Conservation (phyloP, 2,113 vertebrate genomes). For the Amia ocellicauda region DNA sequence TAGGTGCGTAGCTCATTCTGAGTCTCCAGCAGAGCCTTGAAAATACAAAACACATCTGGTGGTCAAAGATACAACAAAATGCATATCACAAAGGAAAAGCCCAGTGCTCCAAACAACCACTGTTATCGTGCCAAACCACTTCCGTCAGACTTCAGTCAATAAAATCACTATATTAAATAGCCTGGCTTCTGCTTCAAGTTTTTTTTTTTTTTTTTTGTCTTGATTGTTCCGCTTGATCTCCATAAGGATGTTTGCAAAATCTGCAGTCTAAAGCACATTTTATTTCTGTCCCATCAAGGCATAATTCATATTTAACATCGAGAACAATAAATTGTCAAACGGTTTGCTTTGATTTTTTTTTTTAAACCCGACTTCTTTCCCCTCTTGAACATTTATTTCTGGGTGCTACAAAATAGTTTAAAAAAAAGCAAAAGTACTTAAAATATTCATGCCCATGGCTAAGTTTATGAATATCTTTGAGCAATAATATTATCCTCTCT, state of each 20-base stretch:
- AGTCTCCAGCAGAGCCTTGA: conserved; percentile 85
- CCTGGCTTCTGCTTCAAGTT: conserved; percentile 55
- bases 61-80: no score
- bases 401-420: conserved; percentile 13
- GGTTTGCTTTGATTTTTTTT: conserved; percentile 44
- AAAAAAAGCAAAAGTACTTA: no score
- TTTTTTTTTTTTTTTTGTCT: conserved; percentile 47
- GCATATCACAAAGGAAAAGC: no score
- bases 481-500: no score
- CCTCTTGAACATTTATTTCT: conserved; percentile 21
- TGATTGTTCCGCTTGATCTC: conserved; percentile 62
- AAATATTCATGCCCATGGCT: no score
- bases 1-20: conserved; percentile 87
- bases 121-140: no score
- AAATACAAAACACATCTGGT: neutral
- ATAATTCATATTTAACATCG: conserved; percentile 41
- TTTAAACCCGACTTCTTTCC: conserved; percentile 33
- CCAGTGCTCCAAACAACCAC: no score
- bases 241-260: conserved; percentile 33
- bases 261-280: conserved; percentile 1
- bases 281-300: conserved; percentile 33
- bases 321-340: conserved; percentile 30
- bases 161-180: conserved; percentile 28
- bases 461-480: no score
- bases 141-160: no score